Percentiles rank a stretch among this genome's conserved stretches.
These are phyloP conservation scores for Pygoscelis adeliae DNA, from an alignment of 2,113 vertebrate genomes.

Conservation along the genomic window DNA sequence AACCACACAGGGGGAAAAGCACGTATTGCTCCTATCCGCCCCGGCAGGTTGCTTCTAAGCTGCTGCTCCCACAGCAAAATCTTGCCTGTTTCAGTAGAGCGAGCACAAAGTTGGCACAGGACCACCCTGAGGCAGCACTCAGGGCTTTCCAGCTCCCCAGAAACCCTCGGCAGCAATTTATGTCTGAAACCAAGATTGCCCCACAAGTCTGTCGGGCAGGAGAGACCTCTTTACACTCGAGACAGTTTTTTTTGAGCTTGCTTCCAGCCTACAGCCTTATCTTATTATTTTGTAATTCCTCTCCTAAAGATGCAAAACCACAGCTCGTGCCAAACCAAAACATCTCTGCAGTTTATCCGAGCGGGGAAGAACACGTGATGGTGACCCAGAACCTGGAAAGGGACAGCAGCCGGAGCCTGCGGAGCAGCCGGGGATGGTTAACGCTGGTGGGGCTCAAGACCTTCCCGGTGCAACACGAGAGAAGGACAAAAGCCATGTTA, in stretches of 20 bases:
- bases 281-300: conserved; percentile 47
- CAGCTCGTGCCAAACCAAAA: conserved; percentile 55
- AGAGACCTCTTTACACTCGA: neutral
- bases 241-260: neutral
- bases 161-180: neutral
- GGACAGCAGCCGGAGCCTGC: neutral
- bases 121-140: neutral
- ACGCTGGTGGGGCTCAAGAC: neutral
- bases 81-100: neutral
- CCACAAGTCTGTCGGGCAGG: neutral
- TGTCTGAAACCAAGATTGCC: neutral
- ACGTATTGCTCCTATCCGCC: neutral
- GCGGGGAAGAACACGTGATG: neutral
- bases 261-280: conserved; percentile 21
- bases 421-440: neutral
- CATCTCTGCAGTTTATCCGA: neutral
- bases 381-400: neutral
- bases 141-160: neutral
- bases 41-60: neutral
- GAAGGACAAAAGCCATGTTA: neutral
- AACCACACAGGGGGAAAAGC: neutral
- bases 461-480: accelerated
- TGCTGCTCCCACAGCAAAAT: neutral
- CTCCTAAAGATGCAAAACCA: conserved; percentile 32
- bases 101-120: neutral